These are phyloP conservation scores for Etheostoma spectabile DNA, from an alignment of 2,113 vertebrate genomes.

Conservation along the genomic window DNA sequence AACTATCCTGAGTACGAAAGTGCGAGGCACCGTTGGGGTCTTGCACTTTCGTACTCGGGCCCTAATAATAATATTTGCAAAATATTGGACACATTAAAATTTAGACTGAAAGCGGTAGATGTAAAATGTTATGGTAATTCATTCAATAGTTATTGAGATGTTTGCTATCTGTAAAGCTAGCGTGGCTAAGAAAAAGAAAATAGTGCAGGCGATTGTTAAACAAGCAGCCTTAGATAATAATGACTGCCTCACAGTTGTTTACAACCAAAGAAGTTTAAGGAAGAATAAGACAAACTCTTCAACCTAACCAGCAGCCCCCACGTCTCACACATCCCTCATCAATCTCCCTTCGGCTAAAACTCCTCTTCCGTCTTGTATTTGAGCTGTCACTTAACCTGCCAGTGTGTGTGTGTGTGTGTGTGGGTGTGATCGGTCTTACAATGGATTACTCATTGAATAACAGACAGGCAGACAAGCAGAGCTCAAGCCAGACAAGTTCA, in stretches of 20 bases:
- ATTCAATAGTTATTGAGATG: not conserved
- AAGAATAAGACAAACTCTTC: constrained; percentile 30
- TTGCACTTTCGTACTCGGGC: no score
- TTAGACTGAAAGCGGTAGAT: not conserved
- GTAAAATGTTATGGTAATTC: not conserved
- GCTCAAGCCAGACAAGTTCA: constrained; percentile 76
- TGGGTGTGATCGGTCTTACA: constrained; percentile 59
- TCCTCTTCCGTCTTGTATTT: constrained; percentile 46
- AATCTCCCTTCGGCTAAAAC: constrained; percentile 53
- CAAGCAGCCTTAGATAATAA: not conserved
- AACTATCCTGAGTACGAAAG: no score
- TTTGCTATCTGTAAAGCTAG: not conserved
- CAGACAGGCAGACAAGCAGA: constrained; percentile 67
- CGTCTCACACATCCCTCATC: constrained; percentile 36
- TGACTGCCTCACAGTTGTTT: constrained; percentile 12
- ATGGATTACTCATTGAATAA: constrained; percentile 80
- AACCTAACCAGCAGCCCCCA: constrained; percentile 35
- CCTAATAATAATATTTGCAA: not conserved
- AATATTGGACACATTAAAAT: not conserved
- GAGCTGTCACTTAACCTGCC: constrained; percentile 41
- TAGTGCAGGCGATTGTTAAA: not conserved
- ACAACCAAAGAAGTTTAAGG: constrained; percentile 9
- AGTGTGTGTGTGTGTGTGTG: constrained; percentile 16
- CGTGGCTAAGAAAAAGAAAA: not conserved
- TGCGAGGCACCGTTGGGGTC: no score